Conservation (phyloP, 2,888 invertebrate species). For the Pristionchus japonicus region DNA sequence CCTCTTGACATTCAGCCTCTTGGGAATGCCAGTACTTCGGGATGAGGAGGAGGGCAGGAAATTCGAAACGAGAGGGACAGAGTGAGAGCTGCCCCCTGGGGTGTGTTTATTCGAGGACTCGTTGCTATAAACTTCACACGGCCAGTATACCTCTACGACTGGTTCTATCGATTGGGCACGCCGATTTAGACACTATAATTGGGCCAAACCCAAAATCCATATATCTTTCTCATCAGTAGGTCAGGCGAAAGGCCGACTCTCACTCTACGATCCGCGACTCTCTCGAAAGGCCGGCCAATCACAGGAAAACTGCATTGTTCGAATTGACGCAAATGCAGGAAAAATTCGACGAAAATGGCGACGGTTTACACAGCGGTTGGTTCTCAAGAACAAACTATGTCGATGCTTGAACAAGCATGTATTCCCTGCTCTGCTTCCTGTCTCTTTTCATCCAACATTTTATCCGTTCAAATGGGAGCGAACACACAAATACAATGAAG, state of each 20-base stretch:
- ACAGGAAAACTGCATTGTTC: neutral
- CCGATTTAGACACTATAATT: no score
- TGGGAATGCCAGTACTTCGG: neutral
- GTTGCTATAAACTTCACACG: neutral
- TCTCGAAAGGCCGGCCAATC: neutral
- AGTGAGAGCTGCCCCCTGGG: neutral
- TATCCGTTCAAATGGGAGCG: neutral
- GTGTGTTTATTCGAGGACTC: constrained; percentile 14
- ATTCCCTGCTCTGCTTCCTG: neutral
- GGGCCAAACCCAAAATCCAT: no score
- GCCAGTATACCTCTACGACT: neutral
- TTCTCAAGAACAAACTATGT: neutral
- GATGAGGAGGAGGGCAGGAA: neutral
- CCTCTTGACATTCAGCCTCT: neutral
- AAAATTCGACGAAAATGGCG: neutral
- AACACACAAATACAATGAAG: constrained; percentile 13
- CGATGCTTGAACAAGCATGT: neutral
- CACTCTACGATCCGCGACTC: neutral
- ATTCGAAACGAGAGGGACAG: neutral
- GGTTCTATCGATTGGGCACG: neutral
- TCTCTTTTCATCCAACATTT: neutral
- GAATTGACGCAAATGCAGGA: neutral
- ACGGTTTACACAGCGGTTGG: neutral
- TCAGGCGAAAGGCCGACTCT: neutral
- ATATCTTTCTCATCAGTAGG: neutral